Conservation (phyloP, 1,140 invertebrate genomes). For the Hypothenemus hampei region DNA sequence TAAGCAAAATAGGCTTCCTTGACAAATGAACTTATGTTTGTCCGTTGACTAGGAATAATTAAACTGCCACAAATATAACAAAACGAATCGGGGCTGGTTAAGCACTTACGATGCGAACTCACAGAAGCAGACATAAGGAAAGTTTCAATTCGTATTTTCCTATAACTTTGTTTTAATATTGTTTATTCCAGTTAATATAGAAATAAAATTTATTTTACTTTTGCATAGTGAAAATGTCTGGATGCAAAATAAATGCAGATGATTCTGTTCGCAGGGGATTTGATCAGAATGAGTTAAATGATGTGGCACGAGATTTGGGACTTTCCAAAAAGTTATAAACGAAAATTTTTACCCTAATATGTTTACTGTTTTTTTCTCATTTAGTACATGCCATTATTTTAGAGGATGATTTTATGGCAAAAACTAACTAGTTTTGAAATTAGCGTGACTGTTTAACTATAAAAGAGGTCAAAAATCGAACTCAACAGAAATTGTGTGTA, state of each 20-base stretch:
- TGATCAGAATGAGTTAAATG: conserved; percentile 37
- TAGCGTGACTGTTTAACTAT: too few species aligned
- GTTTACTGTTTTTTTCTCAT: too few species aligned
- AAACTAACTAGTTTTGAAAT: too few species aligned
- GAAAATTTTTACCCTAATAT: too few species aligned
- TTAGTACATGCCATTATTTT: too few species aligned
- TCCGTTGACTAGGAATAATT: conserved; percentile 7
- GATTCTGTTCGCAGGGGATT: conserved; percentile 5
- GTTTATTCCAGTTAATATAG: too few species aligned
- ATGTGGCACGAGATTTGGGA: conserved; percentile 32
- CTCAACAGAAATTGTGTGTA: too few species aligned
- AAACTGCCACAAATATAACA: conserved; percentile 30
- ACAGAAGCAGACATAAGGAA: background rate
- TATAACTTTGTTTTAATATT: too few species aligned
- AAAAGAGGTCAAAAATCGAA: too few species aligned
- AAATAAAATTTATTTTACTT: too few species aligned
- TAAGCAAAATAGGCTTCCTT: conserved; percentile 22
- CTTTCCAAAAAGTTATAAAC: too few species aligned
- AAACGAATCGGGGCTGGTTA: conserved; percentile 17
- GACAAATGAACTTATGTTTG: conserved; percentile 11
- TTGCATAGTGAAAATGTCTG: conserved; percentile 22
- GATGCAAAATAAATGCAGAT: conserved; percentile 11
- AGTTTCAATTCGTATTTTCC: background rate
- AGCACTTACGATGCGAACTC: background rate
- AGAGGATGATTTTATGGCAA: too few species aligned